Conservation (phyloP, 1,140 invertebrate genomes). For the Araneus ventricosus region DNA sequence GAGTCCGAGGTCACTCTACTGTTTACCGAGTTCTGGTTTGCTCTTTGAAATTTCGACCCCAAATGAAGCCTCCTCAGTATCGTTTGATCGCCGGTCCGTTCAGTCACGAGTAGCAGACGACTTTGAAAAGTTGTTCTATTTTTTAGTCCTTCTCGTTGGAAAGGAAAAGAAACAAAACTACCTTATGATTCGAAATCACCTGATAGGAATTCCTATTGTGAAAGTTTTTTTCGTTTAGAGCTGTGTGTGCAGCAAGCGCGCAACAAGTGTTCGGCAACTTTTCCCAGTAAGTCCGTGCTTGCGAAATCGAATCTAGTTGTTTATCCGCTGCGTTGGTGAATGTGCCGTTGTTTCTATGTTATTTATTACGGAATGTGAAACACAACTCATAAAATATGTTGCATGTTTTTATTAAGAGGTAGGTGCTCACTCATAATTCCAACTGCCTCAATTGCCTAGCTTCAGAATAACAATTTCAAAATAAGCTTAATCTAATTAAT, state of each 20-base stretch:
- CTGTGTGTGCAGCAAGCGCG: background rate
- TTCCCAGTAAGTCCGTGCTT: background rate
- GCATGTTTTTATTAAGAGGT: background rate
- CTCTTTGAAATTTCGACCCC: background rate
- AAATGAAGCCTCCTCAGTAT: background rate
- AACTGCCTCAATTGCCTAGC: background rate
- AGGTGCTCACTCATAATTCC: background rate
- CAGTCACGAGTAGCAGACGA: background rate
- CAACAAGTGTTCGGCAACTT: slow-evolving; percentile 11
- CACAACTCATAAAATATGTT: background rate
- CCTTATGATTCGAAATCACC: slow-evolving; percentile 7
- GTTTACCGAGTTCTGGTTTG: slow-evolving; percentile 6
- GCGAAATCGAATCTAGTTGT: background rate
- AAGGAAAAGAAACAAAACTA: background rate
- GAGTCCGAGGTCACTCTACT: background rate
- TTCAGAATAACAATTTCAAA: background rate
- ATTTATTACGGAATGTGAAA: background rate
- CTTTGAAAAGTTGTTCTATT: background rate
- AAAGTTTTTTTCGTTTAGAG: background rate
- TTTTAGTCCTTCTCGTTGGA: background rate
- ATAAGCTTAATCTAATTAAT: background rate
- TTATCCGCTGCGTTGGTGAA: background rate
- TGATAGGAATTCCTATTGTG: background rate
- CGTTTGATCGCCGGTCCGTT: background rate
- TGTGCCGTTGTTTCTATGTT: background rate